Evolutionary conservation across 2,797 vertebrate genomes (phyloP).

Genomic region (Scolopax rusticola): DNA sequence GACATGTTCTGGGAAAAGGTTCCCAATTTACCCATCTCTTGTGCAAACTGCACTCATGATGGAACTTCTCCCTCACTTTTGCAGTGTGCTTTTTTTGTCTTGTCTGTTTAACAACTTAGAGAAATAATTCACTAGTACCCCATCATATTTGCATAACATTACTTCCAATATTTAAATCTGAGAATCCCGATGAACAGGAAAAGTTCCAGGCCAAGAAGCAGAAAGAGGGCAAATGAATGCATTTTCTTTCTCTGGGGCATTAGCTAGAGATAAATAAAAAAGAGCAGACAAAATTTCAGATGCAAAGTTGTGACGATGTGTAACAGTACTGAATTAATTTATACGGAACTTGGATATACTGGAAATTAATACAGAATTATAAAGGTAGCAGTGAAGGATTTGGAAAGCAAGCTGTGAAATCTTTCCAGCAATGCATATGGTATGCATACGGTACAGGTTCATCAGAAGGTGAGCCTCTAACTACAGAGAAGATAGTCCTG

Average conservation of each 20-base stretch:
- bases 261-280: neutral
- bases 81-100: neutral
- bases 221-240: neutral
- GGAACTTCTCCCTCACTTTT: neutral
- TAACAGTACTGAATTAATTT: neutral
- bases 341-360: neutral
- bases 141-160: neutral
- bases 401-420: neutral
- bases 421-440: neutral
- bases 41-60: neutral
- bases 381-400: neutral
- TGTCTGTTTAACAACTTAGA: neutral
- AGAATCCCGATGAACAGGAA: neutral
- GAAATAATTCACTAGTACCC: neutral
- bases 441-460: neutral
- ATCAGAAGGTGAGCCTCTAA: neutral
- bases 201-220: neutral
- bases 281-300: neutral
- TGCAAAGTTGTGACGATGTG: neutral
- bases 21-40: neutral
- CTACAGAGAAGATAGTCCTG: neutral
- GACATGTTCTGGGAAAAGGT: fast-evolving
- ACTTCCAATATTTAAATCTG: neutral
- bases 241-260: neutral
- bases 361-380: neutral